phyloP scores from a whole-genome alignment of 2,888 invertebrate species.

The Diplolepis rosae region DNA sequence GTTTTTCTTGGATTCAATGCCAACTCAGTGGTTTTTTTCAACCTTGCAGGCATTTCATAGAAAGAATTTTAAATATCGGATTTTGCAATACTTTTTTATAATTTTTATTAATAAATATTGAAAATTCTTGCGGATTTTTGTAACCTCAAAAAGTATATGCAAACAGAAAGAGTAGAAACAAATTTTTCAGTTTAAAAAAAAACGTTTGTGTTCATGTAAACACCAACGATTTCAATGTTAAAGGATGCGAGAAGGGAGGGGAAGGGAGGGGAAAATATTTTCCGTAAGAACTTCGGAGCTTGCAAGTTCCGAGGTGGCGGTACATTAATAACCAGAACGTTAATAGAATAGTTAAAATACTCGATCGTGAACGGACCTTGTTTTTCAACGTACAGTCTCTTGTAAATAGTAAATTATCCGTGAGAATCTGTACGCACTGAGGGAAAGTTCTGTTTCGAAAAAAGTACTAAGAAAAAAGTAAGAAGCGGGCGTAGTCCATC shows the following conservation, averaged over 20 bases:
- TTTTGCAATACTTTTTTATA: neutral
- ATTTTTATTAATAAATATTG: slow-evolving; percentile 7
- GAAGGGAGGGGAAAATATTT: too few species aligned
- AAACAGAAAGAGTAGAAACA: neutral
- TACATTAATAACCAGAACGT: neutral
- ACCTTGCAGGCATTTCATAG: neutral
- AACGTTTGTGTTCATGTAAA: slow-evolving; percentile 19
- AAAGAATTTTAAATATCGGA: neutral
- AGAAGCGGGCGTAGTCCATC: slow-evolving; percentile 42
- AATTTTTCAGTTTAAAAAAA: neutral
- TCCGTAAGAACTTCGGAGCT: neutral
- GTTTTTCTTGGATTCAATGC: neutral
- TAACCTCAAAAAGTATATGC: neutral
- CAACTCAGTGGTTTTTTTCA: neutral
- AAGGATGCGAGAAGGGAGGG: neutral
- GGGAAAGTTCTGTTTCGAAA: slow-evolving; percentile 9
- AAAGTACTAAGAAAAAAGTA: slow-evolving; percentile 2
- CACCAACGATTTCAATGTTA: neutral
- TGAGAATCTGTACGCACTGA: slow-evolving; percentile 33
- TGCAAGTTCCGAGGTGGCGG: neutral
- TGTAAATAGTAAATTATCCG: slow-evolving; percentile 61
- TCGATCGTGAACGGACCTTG: slow-evolving; percentile 6
- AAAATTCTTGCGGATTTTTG: neutral
- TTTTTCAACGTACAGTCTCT: slow-evolving; percentile 34
- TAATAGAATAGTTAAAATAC: neutral